Evolutionary conservation across 2,888 invertebrate genomes (phyloP), one percentile per base, ranked within the genome.

Genomic region (Polydesmus complanatus): DNA sequence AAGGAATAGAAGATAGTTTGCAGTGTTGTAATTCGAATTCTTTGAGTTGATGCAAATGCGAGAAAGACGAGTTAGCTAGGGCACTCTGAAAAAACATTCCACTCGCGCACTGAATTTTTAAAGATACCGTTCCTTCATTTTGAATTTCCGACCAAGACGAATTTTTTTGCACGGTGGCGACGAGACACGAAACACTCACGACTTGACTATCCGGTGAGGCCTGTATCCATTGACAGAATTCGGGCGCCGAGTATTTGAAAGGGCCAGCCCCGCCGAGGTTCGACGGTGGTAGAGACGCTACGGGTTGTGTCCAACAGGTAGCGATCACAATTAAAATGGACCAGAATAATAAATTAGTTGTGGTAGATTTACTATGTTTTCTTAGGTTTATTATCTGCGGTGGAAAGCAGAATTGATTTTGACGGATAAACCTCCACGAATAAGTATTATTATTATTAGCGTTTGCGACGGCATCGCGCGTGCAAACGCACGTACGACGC

Each of bases 101-200:
- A 70, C 86, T 83, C 71, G 86, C 86, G 77, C 83, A 90, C 74
- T 86, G 82, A 70, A 90, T 84, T 68, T 83, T 80, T 63, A 90
- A 75, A 3, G 85, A 84, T 26, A 85, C 84, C 22, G 89, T 89
- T 71, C 89, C 88, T 72, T 86, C 85, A 18, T 86, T 82, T 54
- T 88, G 88, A 64, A 89, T 88, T 59, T 87, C 86, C 72, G 89
- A 88, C 76, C 90, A 90, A 47, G 88, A 91, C 65, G 86, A 86
- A 74, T 86, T 89, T 73, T 87, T 89, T 78, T 88, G 88, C 75
- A 89, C 88, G 70, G 89, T 86, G 57, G 88, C 85, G 69, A 89
- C 79, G 75, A 86, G 82, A 76, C 89, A 86, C 64, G 83, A 83
- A 65, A 88, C 79, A 21, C 85, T 82, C 64, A 88, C 85, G 75